Evolutionary conservation across 2,113 vertebrate species (phyloP).

Genomic region (Nannobrachium achirus): DNA sequence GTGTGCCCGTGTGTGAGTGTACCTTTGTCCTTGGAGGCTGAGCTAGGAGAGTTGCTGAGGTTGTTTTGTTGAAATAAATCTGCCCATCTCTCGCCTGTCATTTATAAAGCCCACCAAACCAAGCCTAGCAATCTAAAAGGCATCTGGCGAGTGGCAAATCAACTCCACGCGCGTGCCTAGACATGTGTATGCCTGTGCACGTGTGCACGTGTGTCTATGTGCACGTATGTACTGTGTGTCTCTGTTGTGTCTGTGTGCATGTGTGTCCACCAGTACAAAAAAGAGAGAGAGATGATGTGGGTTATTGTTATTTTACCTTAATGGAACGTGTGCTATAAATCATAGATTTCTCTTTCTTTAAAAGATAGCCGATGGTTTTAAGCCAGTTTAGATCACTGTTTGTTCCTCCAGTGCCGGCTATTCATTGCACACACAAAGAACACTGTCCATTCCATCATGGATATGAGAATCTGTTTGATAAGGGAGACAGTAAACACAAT

Average conservation of each 20-base stretch:
- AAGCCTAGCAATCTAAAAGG: not conserved
- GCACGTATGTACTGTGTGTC: not conserved
- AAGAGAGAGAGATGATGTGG: not conserved
- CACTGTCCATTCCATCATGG: constrained; percentile 34
- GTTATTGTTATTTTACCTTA: constrained; percentile 18
- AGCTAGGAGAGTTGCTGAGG: constrained; percentile 20
- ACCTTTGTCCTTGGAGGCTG: constrained; percentile 42
- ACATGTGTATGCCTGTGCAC: not conserved
- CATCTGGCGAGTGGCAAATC: constrained; percentile 1
- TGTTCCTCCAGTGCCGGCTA: constrained; percentile 60
- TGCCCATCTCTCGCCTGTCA: constrained; percentile 20
- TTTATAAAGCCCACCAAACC: constrained; percentile 28
- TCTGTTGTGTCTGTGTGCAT: not conserved
- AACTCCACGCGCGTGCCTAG: not conserved
- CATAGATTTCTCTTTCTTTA: constrained; percentile 50
- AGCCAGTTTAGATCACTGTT: constrained; percentile 61
- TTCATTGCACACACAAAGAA: constrained; percentile 62
- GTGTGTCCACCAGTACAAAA: not conserved
- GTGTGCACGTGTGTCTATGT: not conserved
- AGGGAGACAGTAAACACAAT: constrained; percentile 45
- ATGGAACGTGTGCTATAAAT: constrained; percentile 50
- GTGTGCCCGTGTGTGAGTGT: not conserved
- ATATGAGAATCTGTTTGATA: constrained; percentile 59
- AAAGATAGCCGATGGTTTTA: constrained; percentile 50
- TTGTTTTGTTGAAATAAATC: constrained; percentile 39